Base-by-base conservation (phyloP, 1,140 invertebrate species). In the Magallana gigas region DNA sequence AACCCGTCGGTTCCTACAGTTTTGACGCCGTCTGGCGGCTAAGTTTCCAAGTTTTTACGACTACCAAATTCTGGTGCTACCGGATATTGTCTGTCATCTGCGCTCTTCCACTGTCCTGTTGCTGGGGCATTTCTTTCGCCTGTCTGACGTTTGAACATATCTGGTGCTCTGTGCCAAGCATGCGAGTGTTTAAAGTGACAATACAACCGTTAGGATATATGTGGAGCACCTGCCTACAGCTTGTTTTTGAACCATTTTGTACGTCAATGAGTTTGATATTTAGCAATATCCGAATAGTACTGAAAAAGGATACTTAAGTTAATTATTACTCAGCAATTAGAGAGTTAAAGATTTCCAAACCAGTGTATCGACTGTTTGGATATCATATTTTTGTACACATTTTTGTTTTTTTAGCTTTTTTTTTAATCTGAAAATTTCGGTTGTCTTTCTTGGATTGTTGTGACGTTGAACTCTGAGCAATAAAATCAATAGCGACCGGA, bases 11-110 rank as follows among this genome's bases (percentile, higher is more conserved):
- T 7, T 96, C 96, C 6, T 94, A 96, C 68, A 97, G 96, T 90
- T 96, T 96, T 1, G 96, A 97, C 92, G 96, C 96, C 91, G 96
- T 96, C 64, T 97, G 97, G 97, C 95, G 96, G 23, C 93, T 97
- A 8, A 97, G 96, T 90, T 95, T 95, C 85, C 94, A 95, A 57
- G 97, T 97, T 91, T 97, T 97, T 94, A 94, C 95, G 36, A 93
- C 96, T 59, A 96, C 97, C 1, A 96, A 96, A 83, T 96, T 96
- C 90, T 96, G 95, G 92, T 97, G 97, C 91, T 97, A 97, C 95
- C 95, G 96, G 1, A 93, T 96, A 64, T 95, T 97, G 4, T 85
- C 86, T 23, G 88, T 84, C 48, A 80, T 90, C 8, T 91, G 82
- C 71, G 90, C 87, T 56, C 83, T 91, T 7, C 89, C 89, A 1